Evolutionary conservation across 1,140 invertebrate genomes (phyloP), one percentile per base, ranked within the genome.

Genomic region (Lordiphosa collinella): DNA sequence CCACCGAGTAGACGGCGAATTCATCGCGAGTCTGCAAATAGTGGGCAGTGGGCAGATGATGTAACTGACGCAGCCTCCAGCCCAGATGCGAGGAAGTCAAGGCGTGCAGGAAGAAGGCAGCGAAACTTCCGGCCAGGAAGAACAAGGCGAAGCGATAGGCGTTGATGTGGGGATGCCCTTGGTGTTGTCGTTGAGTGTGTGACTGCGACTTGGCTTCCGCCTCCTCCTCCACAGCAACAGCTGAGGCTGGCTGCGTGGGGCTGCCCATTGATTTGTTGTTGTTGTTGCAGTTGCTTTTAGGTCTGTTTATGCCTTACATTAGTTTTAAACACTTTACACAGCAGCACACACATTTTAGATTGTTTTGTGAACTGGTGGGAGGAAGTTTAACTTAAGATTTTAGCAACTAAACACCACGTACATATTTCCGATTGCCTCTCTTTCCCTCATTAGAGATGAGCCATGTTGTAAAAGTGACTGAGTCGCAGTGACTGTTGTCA

Each of bases 11-110:
- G 0, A 88, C 57, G 0, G 87, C 86, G 13, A 85, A 88, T 36
- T 89, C 87, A 43, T 89, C 82, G 0, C 85, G 64, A 2, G 79
- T 74, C 57, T 89, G 87, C 4, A 88, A 35, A 51, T 75, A 88
- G 14, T 85, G 68, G 2, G 68, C 80, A 1, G 62, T 60, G 2
- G 87, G 80, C 34, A 86, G 52, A 13, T 78, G 76, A 44, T 80
- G 71, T 29, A 87, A 34, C 13, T 73, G 80, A 0, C 63, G 59
- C 4, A 69, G 57, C 2, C 65, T 37, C 57, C 57, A 56, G 29
- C 47, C 46, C 11, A 76, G 13, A 10, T 46, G 34, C 1, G 50
- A 53, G 10, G 56, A 44, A 0, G 51, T 51, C 5, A 87, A 13
- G 1, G 71, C 66, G 43, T 86, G 70, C 5, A 71, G 51, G 3